A percentile compares a stretch with the other conserved stretches of the same genome.
These are phyloP conservation scores for Heliothis virescens DNA, from an alignment of 1,140 invertebrate genomes.

Conservation along the genomic window DNA sequence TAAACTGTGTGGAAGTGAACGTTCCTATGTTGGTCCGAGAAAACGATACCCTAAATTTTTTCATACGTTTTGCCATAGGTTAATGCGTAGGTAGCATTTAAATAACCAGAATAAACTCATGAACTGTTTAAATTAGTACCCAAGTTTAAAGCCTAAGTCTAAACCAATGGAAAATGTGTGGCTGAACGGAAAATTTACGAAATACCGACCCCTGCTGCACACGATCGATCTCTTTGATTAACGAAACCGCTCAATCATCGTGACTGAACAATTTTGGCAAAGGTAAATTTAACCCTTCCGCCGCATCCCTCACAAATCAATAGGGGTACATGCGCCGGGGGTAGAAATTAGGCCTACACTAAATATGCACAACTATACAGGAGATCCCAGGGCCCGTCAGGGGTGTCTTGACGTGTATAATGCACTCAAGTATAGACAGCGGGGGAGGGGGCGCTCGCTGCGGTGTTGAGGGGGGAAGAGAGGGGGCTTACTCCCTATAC, in stretches of 20 bases:
- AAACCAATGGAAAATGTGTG: conserved; percentile 42
- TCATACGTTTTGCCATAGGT: too few relatives aligned
- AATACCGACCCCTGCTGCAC: conserved; percentile 42
- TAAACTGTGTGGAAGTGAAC: not conserved
- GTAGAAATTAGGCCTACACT: conserved; percentile 69
- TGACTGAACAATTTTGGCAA: conserved; percentile 58
- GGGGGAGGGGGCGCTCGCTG: conserved; percentile 46
- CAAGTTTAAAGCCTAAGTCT: conserved; percentile 24
- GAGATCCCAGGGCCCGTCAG: conserved; percentile 62
- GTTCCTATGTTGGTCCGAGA: not conserved
- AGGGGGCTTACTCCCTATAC: conserved; percentile 47
- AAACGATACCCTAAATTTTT: too few relatives aligned
- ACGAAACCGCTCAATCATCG: conserved; percentile 59
- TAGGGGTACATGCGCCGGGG: conserved; percentile 54
- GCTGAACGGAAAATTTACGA: conserved; percentile 40
- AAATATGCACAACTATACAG: conserved; percentile 76
- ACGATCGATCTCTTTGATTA: conserved; percentile 52
- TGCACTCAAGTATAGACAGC: conserved; percentile 73
- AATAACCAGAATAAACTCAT: too few relatives aligned
- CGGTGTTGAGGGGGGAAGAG: conserved; percentile 46
- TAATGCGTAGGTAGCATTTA: not conserved
- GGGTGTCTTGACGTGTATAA: conserved; percentile 72
- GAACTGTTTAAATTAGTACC: not conserved
- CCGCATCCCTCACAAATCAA: conserved; percentile 53
- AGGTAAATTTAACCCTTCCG: conserved; percentile 63